Base-by-base conservation (phyloP, 1,140 invertebrate genomes). In the Cephus cinctus region DNA sequence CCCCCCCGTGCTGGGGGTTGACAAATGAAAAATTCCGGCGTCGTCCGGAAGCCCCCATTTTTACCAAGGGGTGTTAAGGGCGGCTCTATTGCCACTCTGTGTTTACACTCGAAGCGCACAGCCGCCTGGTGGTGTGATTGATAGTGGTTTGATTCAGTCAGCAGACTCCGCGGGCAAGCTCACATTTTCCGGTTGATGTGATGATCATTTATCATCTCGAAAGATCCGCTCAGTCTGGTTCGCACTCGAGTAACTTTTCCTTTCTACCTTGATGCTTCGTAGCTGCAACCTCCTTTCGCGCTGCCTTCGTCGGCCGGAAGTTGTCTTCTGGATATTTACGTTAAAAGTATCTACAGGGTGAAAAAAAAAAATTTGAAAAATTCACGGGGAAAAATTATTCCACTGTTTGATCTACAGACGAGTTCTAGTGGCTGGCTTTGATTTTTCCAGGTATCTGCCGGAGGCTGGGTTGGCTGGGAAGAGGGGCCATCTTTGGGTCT, bases 81-180 rank as follows among this genome's bases (percentile, higher is more conserved):
- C 18, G 41, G 22, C 41, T 27, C 18, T 27, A 43, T 30, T 12
- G 16, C 11, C 25, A 14, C 5, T 19, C 36, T 12, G 43, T 56
- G 56, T 65, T 62, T 60, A 57, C 35, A 27, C 25, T n/a, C 6
- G 6, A 8, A n/a, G 25, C 25, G 25, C 25, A 14, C 8, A 36
- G 50, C 41, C 50, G 53, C 40, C 41, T 2, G 45, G 4, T 32
- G 16, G 43, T 50, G 48, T 57, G 63, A 67, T 67, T 65, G 65
- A 67, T 65, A 57, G 61, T 57, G 57, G 56, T 67, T 65, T 67
- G 60, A 65, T 67, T 65, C 52, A 63, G 61, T 65, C 60, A 52
- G 50, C 46, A 38, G 39, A 53, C 44, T 56, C 50, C 16, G 45
- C 44, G 32, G 40, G 42, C 40, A 41, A 34, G 44, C 53, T 57